Percentiles rank a stretch among this genome's conserved stretches.
Conservation (phyloP, 2,113 vertebrate genomes). For the Leucosticte australis region DNA sequence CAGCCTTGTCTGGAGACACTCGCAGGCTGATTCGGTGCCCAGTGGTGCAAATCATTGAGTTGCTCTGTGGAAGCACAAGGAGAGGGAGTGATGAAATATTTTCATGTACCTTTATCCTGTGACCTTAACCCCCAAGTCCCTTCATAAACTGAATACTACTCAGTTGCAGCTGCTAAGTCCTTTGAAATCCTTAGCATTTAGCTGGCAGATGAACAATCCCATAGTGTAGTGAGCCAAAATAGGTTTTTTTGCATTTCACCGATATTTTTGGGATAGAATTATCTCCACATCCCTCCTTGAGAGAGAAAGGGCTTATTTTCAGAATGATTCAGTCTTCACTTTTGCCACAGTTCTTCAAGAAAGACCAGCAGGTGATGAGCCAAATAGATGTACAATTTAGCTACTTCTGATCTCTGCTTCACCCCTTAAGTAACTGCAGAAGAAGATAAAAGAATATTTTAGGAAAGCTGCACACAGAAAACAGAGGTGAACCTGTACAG, state of each 20-base stretch:
- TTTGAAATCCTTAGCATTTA: not conserved
- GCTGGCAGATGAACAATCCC: not conserved
- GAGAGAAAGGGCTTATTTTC: not conserved
- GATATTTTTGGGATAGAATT: not conserved
- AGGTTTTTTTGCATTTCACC: not conserved
- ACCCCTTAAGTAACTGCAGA: not conserved
- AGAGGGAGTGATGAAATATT: constrained; percentile 16
- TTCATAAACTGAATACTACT: not conserved
- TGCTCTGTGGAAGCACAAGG: not conserved
- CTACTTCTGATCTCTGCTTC: not conserved
- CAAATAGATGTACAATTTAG: not conserved
- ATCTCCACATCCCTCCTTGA: not conserved
- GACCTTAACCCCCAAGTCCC: constrained; percentile 9
- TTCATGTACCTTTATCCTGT: not conserved
- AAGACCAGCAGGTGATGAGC: not conserved
- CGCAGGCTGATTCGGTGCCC: not conserved
- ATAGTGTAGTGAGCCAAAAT: not conserved
- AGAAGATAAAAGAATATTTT: constrained; percentile 17
- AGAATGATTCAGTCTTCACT: not conserved
- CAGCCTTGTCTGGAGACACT: constrained; percentile 31
- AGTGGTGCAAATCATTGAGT: constrained; percentile 52
- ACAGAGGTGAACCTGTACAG: not conserved
- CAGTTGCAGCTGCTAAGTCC: not conserved
- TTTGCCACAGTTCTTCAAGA: not conserved
- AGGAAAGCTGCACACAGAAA: not conserved